Conservation (phyloP, 2,113 vertebrate species). For the Talpa occidentalis region DNA sequence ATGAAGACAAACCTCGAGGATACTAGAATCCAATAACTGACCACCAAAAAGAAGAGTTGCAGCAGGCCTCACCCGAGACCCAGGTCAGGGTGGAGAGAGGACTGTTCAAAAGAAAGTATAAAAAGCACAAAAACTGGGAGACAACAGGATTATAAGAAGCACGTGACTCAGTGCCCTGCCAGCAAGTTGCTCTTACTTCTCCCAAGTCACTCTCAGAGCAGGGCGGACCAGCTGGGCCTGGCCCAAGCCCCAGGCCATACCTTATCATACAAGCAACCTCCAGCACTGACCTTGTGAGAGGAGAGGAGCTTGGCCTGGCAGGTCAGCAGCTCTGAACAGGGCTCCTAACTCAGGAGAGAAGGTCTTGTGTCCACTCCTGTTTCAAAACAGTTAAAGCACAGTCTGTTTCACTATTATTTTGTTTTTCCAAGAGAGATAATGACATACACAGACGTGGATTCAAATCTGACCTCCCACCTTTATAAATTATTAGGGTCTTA, state of each 20-base stretch:
- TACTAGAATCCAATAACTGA: not conserved
- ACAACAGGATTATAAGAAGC: not conserved
- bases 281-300: not conserved
- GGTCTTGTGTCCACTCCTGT: not conserved
- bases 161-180: not conserved
- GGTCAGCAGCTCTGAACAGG: too few relatives aligned
- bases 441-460: not conserved
- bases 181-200: not conserved
- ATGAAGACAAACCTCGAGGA: not conserved
- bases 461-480: not conserved
- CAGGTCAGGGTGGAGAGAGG: not conserved
- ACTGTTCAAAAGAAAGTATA: not conserved
- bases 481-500: not conserved
- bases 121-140: not conserved
- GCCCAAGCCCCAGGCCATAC: not conserved
- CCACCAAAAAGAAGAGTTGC: not conserved
- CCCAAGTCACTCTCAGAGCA: not conserved
- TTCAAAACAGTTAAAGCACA: not conserved
- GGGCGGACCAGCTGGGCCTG: too few relatives aligned
- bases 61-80: not conserved
- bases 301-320: not conserved
- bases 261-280: not conserved
- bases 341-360: not conserved
- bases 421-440: not conserved
- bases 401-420: not conserved